Evolutionary conservation across 1,140 invertebrate species (phyloP).

Genomic region (Nephotettix cincticeps): DNA sequence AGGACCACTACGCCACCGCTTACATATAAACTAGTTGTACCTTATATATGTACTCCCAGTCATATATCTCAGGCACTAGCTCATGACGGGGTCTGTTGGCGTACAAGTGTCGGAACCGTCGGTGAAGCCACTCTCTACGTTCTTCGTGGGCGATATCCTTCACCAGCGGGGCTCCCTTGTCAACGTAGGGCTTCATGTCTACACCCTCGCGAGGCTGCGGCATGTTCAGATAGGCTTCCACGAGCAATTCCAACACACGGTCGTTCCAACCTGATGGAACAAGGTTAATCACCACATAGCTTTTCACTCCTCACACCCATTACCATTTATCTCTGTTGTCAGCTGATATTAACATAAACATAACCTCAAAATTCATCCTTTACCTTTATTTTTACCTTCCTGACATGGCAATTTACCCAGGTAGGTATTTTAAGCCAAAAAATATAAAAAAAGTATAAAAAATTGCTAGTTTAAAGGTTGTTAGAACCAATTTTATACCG

Average conservation of each 20-base stretch:
- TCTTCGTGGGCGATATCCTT: conserved; percentile 69
- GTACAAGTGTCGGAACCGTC: conserved; percentile 64
- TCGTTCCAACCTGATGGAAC: conserved; percentile 66
- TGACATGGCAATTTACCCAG: too few relatives aligned
- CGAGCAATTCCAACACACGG: conserved; percentile 67
- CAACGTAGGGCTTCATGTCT: conserved; percentile 74
- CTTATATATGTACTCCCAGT: conserved; percentile 44
- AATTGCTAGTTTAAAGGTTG: too few relatives aligned
- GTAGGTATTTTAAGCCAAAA: too few relatives aligned
- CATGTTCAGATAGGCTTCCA: conserved; percentile 73
- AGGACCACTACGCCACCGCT: too few relatives aligned
- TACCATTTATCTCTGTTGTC: not conserved
- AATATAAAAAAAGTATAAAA: too few relatives aligned
- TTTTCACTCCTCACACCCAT: not conserved
- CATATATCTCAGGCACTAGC: conserved; percentile 39
- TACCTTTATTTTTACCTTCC: too few relatives aligned
- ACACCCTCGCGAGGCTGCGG: conserved; percentile 60
- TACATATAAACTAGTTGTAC: too few relatives aligned
- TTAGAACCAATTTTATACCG: too few relatives aligned
- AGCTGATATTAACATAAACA: too few relatives aligned
- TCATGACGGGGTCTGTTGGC: conserved; percentile 53
- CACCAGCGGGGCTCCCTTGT: conserved; percentile 54
- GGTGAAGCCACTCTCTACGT: conserved; percentile 65
- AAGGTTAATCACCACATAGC: not conserved
- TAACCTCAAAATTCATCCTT: too few relatives aligned